Evolutionary conservation across 2,113 vertebrate species (phyloP).

Genomic region (Pseudorectes ferrugineus): DNA sequence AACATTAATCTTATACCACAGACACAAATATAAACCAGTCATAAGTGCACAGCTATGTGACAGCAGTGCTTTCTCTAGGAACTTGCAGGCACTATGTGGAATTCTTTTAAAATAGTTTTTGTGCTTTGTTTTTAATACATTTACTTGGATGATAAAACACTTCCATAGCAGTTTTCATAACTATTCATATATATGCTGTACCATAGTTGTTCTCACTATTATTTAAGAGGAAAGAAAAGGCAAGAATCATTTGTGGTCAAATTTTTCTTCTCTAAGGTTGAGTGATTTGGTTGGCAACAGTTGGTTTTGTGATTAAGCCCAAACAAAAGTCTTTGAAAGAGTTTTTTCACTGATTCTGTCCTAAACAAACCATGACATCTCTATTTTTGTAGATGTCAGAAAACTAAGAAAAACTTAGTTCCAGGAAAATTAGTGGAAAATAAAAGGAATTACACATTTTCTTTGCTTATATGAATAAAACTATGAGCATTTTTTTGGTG

Average conservation of each 20-base stretch:
- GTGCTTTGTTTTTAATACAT: not conserved
- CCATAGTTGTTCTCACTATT: not conserved
- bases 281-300: not conserved
- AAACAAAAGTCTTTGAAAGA: not conserved
- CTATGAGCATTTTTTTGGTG: not conserved
- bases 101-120: not conserved
- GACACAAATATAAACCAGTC: not conserved
- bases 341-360: not conserved
- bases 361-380: not conserved
- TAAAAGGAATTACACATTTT: rapidly evolving
- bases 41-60: not conserved
- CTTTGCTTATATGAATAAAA: not conserved
- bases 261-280: not conserved
- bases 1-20: not conserved
- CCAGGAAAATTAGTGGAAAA: not conserved
- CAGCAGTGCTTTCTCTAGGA: not conserved
- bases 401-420: not conserved
- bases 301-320: not conserved
- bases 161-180: not conserved
- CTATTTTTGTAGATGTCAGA: not conserved
- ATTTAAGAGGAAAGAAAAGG: not conserved
- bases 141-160: not conserved
- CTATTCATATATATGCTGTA: not conserved
- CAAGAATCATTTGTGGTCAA: not conserved
- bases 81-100: not conserved